Percentiles rank a stretch among this genome's conserved stretches.
Evolutionary conservation across 2,888 invertebrate genomes (phyloP).

Genomic region (Stegana nigrithorax): DNA sequence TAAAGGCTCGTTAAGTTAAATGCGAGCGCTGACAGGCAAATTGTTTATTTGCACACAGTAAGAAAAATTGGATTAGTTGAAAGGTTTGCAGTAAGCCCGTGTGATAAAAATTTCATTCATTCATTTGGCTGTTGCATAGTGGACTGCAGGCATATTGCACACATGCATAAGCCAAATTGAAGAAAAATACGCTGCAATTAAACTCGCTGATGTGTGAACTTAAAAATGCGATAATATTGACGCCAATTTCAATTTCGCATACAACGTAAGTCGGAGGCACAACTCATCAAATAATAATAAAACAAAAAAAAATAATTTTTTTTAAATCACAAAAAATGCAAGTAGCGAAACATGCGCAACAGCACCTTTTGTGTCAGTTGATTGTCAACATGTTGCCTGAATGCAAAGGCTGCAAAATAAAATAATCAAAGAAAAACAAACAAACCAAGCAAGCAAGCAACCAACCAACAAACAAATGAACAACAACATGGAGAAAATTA

Average conservation of each 20-base stretch:
- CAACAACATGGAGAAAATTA: no score
- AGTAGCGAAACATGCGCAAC: constrained; percentile 47
- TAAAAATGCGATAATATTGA: constrained; percentile 67
- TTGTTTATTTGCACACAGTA: no score
- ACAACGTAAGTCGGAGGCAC: constrained; percentile 45
- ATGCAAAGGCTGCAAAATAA: no score
- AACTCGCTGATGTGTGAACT: constrained; percentile 68
- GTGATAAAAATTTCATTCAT: no score
- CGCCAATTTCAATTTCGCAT: constrained; percentile 60
- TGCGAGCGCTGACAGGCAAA: neutral
- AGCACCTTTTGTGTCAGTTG: constrained; percentile 20
- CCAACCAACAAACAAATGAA: no score
- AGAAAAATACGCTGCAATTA: constrained; percentile 44
- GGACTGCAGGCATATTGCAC: neutral
- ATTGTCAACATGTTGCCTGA: no score
- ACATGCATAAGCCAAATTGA: neutral
- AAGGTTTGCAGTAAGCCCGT: no score
- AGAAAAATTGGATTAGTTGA: no score
- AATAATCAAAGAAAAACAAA: no score
- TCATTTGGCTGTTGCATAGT: neutral
- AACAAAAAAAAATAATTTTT: constrained; percentile 30
- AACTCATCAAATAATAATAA: constrained; percentile 32
- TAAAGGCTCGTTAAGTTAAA: neutral
- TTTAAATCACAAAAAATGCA: no score
- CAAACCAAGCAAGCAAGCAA: no score